phyloP scores from a whole-genome alignment of 2,888 invertebrate genomes.

The Drosophila parthenogenetica region DNA sequence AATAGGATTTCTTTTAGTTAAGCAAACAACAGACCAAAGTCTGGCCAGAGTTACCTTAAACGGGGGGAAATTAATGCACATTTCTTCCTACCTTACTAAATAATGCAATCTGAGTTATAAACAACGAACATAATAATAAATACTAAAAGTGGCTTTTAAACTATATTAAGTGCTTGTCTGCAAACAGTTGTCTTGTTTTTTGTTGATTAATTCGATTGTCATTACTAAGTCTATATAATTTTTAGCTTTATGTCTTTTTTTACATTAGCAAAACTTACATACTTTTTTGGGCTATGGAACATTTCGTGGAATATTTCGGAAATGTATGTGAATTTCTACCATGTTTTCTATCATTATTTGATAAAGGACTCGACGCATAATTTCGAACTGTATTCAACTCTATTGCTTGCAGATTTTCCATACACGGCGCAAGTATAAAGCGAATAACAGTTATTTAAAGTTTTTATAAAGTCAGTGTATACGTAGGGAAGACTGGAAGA shows the following conservation, averaged over 20 bases:
- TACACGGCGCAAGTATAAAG: conserved; percentile 73
- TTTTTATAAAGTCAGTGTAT: conserved; percentile 58
- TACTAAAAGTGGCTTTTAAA: background rate
- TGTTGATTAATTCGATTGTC: conserved; percentile 27
- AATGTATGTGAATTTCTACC: conserved; percentile 20
- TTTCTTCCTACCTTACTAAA: background rate
- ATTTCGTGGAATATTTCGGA: too few relatives aligned
- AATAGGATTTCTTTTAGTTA: conserved; percentile 34
- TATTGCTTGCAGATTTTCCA: conserved; percentile 78
- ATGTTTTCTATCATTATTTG: background rate
- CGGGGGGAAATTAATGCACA: conserved; percentile 2
- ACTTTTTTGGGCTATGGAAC: too few relatives aligned
- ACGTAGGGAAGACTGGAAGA: background rate
- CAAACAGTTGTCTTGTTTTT: conserved; percentile 63
- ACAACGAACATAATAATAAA: conserved; percentile 3
- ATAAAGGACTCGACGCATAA: conserved; percentile 32
- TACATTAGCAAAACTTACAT: too few relatives aligned
- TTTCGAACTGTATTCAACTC: conserved; percentile 33
- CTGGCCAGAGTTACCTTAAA: conserved; percentile 19
- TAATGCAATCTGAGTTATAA: conserved; percentile 20
- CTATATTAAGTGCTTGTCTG: conserved; percentile 43
- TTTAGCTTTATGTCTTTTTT: too few relatives aligned
- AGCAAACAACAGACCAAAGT: conserved; percentile 25
- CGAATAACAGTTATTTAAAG: conserved; percentile 70
- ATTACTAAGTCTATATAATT: too few relatives aligned